A percentile compares a stretch with the other conserved stretches of the same genome.
These are phyloP conservation scores for Aspidiotus destructor DNA, from an alignment of 2,888 invertebrate species.

Conservation along the genomic window DNA sequence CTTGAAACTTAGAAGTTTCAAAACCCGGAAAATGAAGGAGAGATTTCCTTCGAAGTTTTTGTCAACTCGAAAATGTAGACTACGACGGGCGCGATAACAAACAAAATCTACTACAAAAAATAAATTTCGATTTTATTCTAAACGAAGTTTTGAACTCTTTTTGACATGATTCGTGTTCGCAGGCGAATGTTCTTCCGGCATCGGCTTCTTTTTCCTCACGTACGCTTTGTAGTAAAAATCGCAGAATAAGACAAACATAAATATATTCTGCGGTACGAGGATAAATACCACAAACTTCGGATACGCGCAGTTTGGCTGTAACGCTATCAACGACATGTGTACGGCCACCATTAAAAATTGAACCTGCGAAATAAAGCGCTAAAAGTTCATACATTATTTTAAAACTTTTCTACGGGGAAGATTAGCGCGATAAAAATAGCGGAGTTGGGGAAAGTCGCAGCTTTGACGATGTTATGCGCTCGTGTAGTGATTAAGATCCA, in stretches of 20 bases:
- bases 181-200: not conserved
- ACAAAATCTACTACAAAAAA: too few relatives aligned
- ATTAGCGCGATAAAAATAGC: too few relatives aligned
- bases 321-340: conserved; percentile 47
- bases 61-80: too few relatives aligned
- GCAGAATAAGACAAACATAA: conserved; percentile 55
- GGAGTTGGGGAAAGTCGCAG: too few relatives aligned
- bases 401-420: not conserved
- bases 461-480: too few relatives aligned
- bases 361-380: conserved; percentile 40
- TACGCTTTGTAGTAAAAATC: conserved; percentile 61
- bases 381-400: not conserved
- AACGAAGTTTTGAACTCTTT: not conserved
- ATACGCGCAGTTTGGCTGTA: conserved; percentile 50
- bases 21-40: too few relatives aligned
- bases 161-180: not conserved
- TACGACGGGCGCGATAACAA: too few relatives aligned
- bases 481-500: too few relatives aligned
- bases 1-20: too few relatives aligned
- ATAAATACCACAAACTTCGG: conserved; percentile 49
- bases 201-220: conserved; percentile 10
- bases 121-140: not conserved
- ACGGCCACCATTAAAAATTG: conserved; percentile 55
- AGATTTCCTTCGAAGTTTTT: too few relatives aligned
- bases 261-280: conserved; percentile 54